Conservation (phyloP, 2,888 invertebrate genomes). For the Gymnosoma rotundatum region DNA sequence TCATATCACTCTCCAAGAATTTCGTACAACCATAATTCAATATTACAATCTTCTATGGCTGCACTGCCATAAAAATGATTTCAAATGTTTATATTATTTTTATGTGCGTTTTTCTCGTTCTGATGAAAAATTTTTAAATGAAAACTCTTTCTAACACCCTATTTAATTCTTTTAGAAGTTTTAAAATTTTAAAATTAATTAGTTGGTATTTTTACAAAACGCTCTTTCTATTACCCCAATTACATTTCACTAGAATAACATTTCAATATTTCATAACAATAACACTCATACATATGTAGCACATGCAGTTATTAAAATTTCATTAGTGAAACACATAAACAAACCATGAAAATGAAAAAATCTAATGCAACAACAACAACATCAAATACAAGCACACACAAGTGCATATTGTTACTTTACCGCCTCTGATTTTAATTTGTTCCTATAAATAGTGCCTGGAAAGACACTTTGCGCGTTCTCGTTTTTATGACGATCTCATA, state of each 20-base stretch:
- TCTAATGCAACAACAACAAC: constrained; percentile 4
- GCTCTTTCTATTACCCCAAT: constrained; percentile 48
- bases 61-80: no score
- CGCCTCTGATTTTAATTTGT: constrained; percentile 47
- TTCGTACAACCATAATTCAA: no score
- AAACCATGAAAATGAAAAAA: constrained; percentile 11
- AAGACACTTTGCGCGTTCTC: constrained; percentile 75
- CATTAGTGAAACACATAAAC: constrained; percentile 57
- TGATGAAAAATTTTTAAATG: not conserved
- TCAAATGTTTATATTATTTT: no score
- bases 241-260: constrained; percentile 41
- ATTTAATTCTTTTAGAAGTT: constrained; percentile 10
- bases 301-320: constrained; percentile 58
- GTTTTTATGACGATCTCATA: constrained; percentile 73
- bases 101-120: not conserved
- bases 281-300: constrained; percentile 14
- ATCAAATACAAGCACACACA: constrained; percentile 25
- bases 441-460: constrained; percentile 78
- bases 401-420: constrained; percentile 46
- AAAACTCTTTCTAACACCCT: constrained; percentile 29
- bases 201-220: constrained; percentile 18
- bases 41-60: no score
- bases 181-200: constrained; percentile 27
- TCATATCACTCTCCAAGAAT: no score
- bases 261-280: constrained; percentile 23